Conservation (phyloP, 2,113 vertebrate species). For the Talpa occidentalis region DNA sequence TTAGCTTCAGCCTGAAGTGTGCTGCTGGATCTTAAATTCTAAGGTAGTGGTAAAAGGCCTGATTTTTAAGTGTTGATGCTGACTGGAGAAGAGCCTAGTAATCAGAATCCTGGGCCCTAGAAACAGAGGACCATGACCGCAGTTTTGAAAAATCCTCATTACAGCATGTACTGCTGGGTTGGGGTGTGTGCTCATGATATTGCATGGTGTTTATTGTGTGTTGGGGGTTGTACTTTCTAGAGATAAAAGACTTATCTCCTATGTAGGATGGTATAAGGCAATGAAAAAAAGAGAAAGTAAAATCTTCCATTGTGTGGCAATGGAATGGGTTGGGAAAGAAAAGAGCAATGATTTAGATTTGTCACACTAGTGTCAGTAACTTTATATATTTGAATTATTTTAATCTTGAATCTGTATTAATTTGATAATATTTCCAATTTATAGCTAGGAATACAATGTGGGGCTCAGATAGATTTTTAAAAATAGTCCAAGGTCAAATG, state of each 20-base stretch:
- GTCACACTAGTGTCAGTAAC: neutral
- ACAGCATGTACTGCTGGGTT: neutral
- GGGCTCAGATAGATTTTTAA: neutral
- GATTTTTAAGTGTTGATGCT: neutral
- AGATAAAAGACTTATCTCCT: neutral
- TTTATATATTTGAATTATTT: neutral
- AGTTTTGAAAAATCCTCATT: neutral
- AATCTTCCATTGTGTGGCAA: neutral
- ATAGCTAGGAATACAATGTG: slow-evolving; percentile 18
- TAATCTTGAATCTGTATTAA: neutral
- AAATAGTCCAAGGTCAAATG: slow-evolving; percentile 20
- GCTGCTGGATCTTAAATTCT: neutral
- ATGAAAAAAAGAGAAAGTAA: neutral
- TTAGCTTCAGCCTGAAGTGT: neutral
- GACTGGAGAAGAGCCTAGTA: neutral
- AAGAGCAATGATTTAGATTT: slow-evolving; percentile 6
- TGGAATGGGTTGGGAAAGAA: neutral
- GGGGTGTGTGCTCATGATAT: neutral
- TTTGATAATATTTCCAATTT: slow-evolving; percentile 40
- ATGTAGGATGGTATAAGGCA: neutral
- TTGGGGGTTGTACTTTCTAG: neutral
- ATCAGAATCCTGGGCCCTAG: neutral
- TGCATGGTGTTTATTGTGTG: neutral
- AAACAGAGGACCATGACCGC: neutral
- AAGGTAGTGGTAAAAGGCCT: neutral